Conservation (phyloP, 2,113 vertebrate species). For the Dromas ardeola region DNA sequence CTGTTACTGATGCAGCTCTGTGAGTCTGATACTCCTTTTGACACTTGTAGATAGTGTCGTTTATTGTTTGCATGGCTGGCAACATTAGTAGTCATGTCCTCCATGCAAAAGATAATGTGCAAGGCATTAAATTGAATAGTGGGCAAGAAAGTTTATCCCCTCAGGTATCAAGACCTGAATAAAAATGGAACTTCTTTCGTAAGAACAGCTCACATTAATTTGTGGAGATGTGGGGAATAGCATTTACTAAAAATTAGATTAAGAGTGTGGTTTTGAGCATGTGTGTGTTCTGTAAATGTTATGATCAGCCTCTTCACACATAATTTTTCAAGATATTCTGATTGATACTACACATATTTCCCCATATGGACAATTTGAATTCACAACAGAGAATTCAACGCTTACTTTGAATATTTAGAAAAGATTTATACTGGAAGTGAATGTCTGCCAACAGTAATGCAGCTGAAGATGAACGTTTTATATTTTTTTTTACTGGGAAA, state of each 20-base stretch:
- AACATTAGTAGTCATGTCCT: background rate
- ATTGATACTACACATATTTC: slow-evolving; percentile 56
- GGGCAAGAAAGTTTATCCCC: background rate
- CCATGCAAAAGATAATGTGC: background rate
- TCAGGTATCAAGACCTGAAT: background rate
- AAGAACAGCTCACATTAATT: background rate
- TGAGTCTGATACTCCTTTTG: background rate
- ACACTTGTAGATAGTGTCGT: background rate
- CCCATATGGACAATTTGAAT: slow-evolving; percentile 61
- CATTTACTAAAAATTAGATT: slow-evolving; percentile 8
- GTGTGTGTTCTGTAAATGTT: slow-evolving; percentile 65
- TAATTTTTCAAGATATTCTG: slow-evolving; percentile 62
- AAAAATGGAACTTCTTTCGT: background rate
- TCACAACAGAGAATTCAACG: slow-evolving; percentile 50
- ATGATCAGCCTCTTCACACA: slow-evolving; percentile 56
- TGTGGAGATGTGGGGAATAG: background rate
- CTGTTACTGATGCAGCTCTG: background rate
- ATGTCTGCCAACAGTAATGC: slow-evolving; percentile 56
- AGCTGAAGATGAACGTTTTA: background rate
- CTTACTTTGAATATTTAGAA: slow-evolving; percentile 53
- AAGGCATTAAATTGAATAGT: background rate
- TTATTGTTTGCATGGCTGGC: background rate
- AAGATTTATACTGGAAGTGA: slow-evolving; percentile 29
- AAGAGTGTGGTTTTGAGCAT: slow-evolving; percentile 8
- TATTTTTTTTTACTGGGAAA: background rate